Base-by-base conservation (phyloP, 1,140 invertebrate genomes). In the Neodiprion pinetum region DNA sequence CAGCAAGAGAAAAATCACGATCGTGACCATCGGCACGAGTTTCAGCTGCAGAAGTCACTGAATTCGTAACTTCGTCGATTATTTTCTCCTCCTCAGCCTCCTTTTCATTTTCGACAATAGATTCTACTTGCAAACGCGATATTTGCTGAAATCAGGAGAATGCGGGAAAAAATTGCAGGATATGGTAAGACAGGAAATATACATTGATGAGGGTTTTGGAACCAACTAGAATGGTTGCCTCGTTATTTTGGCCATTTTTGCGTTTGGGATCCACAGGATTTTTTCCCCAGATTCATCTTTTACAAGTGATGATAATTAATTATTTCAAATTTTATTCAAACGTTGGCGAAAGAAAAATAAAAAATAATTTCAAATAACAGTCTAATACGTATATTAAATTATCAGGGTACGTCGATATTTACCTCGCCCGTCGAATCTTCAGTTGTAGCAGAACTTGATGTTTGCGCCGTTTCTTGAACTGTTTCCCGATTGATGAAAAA, bases 91-190 rank as follows among this genome's bases (percentile, higher is more conserved):
- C 49, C 17, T 49, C 17, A 21, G 17, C 17, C 17, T 21, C 17
- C 0, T 21, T 23, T 72, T 72, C 71, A 72, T 72, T 23, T 72
- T 23, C 71, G 53, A 23, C 48, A 72, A 53, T 72, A 49, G 28
- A 72, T 72, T 72, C 70, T 72, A n/a, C 50, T 65, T 72, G 49
- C 49, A 47, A 72, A 49, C 17, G 71, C 71, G 49, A 72, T 72
- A 72, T 72, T 72, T 72, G 49, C 71, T 72, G 71, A 65, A 72
- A 72, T 72, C 71, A 53, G 17, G 71, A 65, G 11, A 65, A 72
- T 9, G 21, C 53, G 28, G 71, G 28, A 53, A 53, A 1, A 53
- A 53, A 53, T 53, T 53, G 50, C 10, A 53, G 50, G 50, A 53
- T 53, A 53, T 14, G 50, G 50, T 53, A 53, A 53, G 2, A n/a